Conservation (phyloP, 2,888 invertebrate species). For the Sphaerophoria rueppellii region DNA sequence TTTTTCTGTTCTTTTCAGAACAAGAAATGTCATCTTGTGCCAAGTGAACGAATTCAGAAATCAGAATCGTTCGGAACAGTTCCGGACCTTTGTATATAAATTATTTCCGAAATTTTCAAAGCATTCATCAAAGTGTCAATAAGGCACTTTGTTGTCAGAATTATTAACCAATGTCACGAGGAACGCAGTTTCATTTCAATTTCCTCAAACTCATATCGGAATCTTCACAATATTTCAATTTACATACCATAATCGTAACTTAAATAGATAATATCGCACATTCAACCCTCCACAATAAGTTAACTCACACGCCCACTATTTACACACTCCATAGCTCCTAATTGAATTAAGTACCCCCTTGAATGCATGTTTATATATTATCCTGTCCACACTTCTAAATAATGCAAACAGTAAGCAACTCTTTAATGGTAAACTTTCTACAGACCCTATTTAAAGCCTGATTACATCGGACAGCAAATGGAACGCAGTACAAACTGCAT, state of each 20-base stretch:
- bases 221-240: slow-evolving; percentile 43
- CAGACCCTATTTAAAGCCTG: slow-evolving; percentile 11
- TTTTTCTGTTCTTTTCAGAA: too few species aligned
- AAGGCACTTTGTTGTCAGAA: too few species aligned
- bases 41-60: too few species aligned
- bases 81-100: too few species aligned
- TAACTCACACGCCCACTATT: slow-evolving; percentile 36
- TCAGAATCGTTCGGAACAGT: too few species aligned
- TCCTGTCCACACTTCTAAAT: slow-evolving; percentile 44
- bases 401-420: slow-evolving; percentile 17
- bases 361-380: not conserved
- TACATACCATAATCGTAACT: slow-evolving; percentile 30
- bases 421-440: slow-evolving; percentile 6
- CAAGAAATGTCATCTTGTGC: too few species aligned
- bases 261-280: slow-evolving; percentile 52
- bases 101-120: too few species aligned
- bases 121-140: too few species aligned
- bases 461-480: slow-evolving; percentile 60
- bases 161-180: too few species aligned
- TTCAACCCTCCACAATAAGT: slow-evolving; percentile 40
- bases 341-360: slow-evolving; percentile 63
- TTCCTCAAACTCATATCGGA: slow-evolving; percentile 18
- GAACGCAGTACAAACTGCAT: slow-evolving; percentile 57
- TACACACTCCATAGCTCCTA: slow-evolving; percentile 45
- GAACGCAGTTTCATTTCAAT: not conserved